phyloP scores from a whole-genome alignment of 2,797 vertebrate genomes.

The Taeniopygia guttata region DNA sequence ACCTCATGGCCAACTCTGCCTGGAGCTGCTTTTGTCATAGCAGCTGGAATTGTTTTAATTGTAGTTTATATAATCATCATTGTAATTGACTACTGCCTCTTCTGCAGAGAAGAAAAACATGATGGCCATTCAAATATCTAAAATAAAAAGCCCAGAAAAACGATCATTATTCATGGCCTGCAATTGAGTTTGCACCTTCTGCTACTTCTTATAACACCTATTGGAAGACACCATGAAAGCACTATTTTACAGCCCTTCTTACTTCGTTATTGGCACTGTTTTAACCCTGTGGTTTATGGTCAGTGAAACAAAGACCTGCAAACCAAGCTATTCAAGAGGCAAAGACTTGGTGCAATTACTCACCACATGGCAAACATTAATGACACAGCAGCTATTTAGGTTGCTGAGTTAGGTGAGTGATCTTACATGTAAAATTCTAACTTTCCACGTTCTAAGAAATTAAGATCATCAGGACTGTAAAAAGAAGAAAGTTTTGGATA shows the following conservation, averaged over 20 bases:
- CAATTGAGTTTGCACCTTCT: slow-evolving; percentile 70
- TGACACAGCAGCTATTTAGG: neutral
- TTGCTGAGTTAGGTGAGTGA: neutral
- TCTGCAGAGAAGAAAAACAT: slow-evolving; percentile 64
- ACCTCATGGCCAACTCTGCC: slow-evolving; percentile 25
- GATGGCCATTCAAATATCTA: slow-evolving; percentile 70
- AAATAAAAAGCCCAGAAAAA: slow-evolving; percentile 66
- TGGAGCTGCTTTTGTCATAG: slow-evolving; percentile 27
- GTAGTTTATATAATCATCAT: slow-evolving; percentile 42
- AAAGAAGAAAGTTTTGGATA: neutral
- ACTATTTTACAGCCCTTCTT: slow-evolving; percentile 50
- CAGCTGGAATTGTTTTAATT: slow-evolving; percentile 49
- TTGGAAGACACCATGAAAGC: slow-evolving; percentile 38
- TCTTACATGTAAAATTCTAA: neutral
- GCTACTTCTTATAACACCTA: slow-evolving; percentile 55
- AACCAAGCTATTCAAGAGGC: slow-evolving; percentile 1
- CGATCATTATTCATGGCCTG: slow-evolving; percentile 64
- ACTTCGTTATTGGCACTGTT: slow-evolving; percentile 68
- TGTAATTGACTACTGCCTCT: slow-evolving; percentile 57
- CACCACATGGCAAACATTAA: neutral
- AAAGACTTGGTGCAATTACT: neutral
- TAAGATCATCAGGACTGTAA: neutral
- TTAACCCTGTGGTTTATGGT: slow-evolving; percentile 74
- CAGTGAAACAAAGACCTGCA: slow-evolving; percentile 63
- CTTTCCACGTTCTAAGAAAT: neutral